phyloP scores from a whole-genome alignment of 2,113 vertebrate species.

The Cyphomyrus discorhynchus region DNA sequence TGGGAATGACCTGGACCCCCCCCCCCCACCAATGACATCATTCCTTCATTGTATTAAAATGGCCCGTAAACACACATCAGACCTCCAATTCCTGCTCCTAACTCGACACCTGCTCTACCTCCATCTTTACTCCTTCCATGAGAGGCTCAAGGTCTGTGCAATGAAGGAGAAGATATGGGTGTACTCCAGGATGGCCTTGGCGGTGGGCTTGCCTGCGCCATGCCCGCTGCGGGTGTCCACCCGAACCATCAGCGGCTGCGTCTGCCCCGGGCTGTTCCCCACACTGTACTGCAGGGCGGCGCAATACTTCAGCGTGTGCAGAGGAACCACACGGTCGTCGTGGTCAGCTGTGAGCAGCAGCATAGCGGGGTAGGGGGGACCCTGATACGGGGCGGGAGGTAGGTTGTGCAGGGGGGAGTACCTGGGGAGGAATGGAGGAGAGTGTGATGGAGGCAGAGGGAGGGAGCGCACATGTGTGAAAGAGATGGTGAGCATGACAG shows the following conservation, averaged over 20 bases:
- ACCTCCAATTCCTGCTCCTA: not conserved
- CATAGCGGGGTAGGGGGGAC: constrained; percentile 48
- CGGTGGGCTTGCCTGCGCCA: constrained; percentile 63
- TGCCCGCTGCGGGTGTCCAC: constrained; percentile 64
- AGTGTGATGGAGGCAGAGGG: not conserved
- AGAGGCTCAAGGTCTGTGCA: constrained; percentile 54
- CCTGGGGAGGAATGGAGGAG: constrained; percentile 33
- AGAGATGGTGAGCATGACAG: not conserved
- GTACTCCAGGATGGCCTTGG: constrained; percentile 64
- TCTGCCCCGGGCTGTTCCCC: constrained; percentile 44
- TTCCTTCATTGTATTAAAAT: not conserved
- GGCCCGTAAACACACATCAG: not conserved
- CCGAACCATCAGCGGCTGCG: constrained; percentile 56
- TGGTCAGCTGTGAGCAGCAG: constrained; percentile 65
- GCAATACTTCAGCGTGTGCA: constrained; percentile 65
- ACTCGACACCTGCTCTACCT: constrained; percentile 5
- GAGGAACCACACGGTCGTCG: constrained; percentile 64
- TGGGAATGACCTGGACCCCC: not conserved
- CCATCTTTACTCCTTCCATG: constrained; percentile 52
- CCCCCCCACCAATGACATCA: not conserved
- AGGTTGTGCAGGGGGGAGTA: constrained; percentile 66
- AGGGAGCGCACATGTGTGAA: not conserved
- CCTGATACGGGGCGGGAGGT: constrained; percentile 36
- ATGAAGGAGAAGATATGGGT: constrained; percentile 59
- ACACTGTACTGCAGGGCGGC: constrained; percentile 54